Base-by-base conservation (phyloP, 1,140 invertebrate species). In the Ostrea edulis region DNA sequence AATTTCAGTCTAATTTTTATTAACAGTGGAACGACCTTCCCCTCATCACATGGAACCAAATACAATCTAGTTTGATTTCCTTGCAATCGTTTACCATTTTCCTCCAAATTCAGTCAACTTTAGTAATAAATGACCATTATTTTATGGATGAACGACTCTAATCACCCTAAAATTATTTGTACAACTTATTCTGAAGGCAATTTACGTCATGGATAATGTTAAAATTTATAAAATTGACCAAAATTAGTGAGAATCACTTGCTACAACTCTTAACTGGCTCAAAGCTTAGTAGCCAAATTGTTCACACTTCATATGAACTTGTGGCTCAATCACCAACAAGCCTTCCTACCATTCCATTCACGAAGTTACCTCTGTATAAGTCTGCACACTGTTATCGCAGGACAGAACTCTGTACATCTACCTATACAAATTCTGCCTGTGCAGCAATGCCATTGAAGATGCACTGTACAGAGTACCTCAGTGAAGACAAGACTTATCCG, bases 241-340 rank as follows among this genome's bases (percentile, higher is more conserved):
- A 77, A 29, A 77, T 62, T n/a, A 62, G 29, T 35, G 68, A 71
- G 65, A 71, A n/a, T n/a, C n/a, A n/a, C n/a, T n/a, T n/a, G n/a
- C n/a, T n/a, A n/a, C n/a, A n/a, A n/a, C n/a, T n/a, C n/a, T n/a
- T n/a, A n/a, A n/a, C n/a, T n/a, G n/a, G n/a, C n/a, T n/a, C n/a
- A n/a, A n/a, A n/a, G n/a, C n/a, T 77, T 35, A 25, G 29, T 22
- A 62, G 55, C n/a, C 25, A 77, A 77, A 14, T 25, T 77, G 25
- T 35, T 77, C 29, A 77, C 68, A 77, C 68, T 77, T 77, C 25
- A 77, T 14, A 11, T 77, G 68, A 77, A 77, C 68, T 25, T 77
- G 68, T 77, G 25, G 68, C 29, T 77, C 25, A 77, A 14, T 29
- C 25, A 71, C 22, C 65, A 77, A 35, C 68, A n/a, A 17, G 17